Evolutionary conservation across 2,113 vertebrate species (phyloP).

Genomic region (Lepus europaeus): DNA sequence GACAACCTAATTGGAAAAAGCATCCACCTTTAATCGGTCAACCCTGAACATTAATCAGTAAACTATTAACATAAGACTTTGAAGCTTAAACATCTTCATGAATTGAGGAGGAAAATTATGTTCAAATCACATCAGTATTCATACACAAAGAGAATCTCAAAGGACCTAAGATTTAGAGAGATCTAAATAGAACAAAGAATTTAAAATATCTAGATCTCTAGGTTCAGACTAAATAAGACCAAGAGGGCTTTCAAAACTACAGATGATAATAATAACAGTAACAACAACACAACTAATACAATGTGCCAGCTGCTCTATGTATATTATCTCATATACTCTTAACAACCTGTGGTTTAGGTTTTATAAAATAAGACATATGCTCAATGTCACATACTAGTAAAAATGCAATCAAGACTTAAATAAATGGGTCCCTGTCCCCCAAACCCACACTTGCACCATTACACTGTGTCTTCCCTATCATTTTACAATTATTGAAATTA

Average conservation of each 20-base stretch:
- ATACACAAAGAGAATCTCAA: neutral
- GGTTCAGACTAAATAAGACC: neutral
- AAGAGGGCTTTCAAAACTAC: neutral
- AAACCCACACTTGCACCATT: neutral
- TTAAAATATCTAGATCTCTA: neutral
- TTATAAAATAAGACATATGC: neutral
- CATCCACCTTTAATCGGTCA: too few species aligned
- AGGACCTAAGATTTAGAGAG: neutral
- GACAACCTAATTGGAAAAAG: too few species aligned
- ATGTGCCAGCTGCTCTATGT: neutral
- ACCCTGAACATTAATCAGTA: too few species aligned
- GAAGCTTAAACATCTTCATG: too few species aligned
- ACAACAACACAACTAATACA: neutral
- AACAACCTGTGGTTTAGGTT: neutral
- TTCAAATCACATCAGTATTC: neutral
- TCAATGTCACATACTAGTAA: neutral
- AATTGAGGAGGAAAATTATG: too few species aligned
- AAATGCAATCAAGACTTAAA: neutral
- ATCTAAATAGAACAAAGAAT: neutral
- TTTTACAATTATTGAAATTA: slow-evolving; percentile 35
- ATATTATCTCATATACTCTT: neutral
- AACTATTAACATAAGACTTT: too few species aligned
- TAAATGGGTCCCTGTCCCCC: neutral
- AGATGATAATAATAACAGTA: neutral
- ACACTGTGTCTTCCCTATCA: neutral